Percentiles rank a stretch among this genome's conserved stretches.
Conservation (phyloP, 35 echinoderm and acorn worm genomes). For the Apostichopus californicus region DNA sequence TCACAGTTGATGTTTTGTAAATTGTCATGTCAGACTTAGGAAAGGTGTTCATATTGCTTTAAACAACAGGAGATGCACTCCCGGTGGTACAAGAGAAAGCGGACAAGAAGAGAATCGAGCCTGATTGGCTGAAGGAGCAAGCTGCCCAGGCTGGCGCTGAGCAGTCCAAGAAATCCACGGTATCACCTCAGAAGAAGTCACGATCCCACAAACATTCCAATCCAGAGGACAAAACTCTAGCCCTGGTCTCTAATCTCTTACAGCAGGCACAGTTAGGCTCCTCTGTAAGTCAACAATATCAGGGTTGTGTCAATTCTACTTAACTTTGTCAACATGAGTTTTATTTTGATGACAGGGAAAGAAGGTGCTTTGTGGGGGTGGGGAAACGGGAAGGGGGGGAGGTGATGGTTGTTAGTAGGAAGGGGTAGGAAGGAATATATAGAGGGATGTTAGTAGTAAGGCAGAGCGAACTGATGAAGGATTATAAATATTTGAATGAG, state of each 20-base stretch:
- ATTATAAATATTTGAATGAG: no score
- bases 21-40: no score
- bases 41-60: no score
- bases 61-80: background rate
- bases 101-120: conserved; percentile 31
- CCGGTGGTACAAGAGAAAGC: background rate
- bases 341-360: no score
- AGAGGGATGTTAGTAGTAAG: no score
- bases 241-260: conserved; percentile 55
- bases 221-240: conserved; percentile 57
- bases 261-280: conserved; percentile 67
- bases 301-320: background rate
- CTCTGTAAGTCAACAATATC: conserved; percentile 9
- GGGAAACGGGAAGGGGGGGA: no score
- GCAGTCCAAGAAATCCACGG: background rate
- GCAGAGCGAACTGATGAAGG: no score
- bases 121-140: conserved; percentile 28
- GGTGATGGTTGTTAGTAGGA: no score
- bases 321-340: no score
- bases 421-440: no score
- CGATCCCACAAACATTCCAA: conserved; percentile 36
- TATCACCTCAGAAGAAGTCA: conserved; percentile 32
- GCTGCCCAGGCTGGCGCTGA: background rate
- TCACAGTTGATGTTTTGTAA: no score
- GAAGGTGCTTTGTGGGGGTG: no score